A percentile compares a stretch with the other conserved stretches of the same genome.
These are phyloP conservation scores for Drosophila conformis DNA, from an alignment of 2,888 invertebrate species.

Conservation along the genomic window DNA sequence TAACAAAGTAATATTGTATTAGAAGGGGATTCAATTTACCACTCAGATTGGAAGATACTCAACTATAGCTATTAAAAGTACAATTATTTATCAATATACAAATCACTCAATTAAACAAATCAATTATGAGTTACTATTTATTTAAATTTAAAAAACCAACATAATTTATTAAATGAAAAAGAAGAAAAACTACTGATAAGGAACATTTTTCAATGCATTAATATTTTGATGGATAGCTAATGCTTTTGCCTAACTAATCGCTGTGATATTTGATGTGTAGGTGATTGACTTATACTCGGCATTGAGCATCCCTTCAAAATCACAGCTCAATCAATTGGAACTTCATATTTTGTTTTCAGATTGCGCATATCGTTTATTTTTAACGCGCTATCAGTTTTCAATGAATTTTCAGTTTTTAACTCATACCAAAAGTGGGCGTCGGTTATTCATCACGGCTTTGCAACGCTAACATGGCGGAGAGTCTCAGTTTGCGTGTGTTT, in stretches of 20 bases:
- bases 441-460: constrained; percentile 67
- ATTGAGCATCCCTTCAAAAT: constrained; percentile 32
- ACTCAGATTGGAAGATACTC: not conserved
- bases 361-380: constrained; percentile 76
- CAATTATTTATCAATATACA: not conserved
- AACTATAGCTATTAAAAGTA: not conserved
- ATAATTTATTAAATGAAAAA: not conserved
- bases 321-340: constrained; percentile 53
- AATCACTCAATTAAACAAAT: not conserved
- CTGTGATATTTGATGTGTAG: constrained; percentile 6
- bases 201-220: not conserved
- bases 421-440: constrained; percentile 48
- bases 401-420: constrained; percentile 72
- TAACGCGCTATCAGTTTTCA: constrained; percentile 82
- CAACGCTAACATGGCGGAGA: constrained; percentile 34
- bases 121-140: not conserved
- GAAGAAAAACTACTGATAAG: not conserved
- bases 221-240: not conserved
- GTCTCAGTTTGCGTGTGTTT: constrained; percentile 7
- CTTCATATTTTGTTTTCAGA: constrained; percentile 63
- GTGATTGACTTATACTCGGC: constrained; percentile 4
- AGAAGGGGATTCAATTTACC: not conserved
- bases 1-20: not conserved
- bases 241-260: not conserved
- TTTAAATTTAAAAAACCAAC: not conserved